Evolutionary conservation across 1,140 invertebrate genomes (phyloP).

Genomic region (Carposina sasakii): DNA sequence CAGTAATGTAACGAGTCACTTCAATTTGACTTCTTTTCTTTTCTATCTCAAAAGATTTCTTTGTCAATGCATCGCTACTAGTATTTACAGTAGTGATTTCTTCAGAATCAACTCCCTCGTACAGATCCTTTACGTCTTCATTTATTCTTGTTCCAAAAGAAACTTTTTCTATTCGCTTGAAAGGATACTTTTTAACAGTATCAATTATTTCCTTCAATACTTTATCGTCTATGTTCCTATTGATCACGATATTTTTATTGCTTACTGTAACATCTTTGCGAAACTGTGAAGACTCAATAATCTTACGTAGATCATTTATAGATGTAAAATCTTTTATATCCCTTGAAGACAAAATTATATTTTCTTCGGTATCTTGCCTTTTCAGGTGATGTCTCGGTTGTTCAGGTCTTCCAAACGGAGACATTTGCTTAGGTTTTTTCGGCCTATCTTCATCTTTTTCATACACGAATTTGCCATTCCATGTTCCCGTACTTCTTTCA

Average conservation of each 20-base stretch:
- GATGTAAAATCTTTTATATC: conserved; percentile 68
- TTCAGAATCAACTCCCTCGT: conserved; percentile 61
- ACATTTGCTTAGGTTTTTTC: conserved; percentile 55
- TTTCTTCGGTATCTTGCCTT: conserved; percentile 64
- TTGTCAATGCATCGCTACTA: conserved; percentile 56
- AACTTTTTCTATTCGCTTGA: conserved; percentile 63
- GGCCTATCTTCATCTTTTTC: conserved; percentile 61
- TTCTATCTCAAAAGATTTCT: conserved; percentile 65
- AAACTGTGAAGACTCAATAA: conserved; percentile 53
- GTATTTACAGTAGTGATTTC: conserved; percentile 48
- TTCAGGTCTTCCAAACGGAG: conserved; percentile 58
- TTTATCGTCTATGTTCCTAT: conserved; percentile 59
- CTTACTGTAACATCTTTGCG: conserved; percentile 63
- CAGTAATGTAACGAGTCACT: conserved; percentile 66
- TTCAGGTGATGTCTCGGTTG: conserved; percentile 60
- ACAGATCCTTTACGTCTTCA: conserved; percentile 65
- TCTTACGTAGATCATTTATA: conserved; percentile 60
- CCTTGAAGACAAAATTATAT: conserved; percentile 62
- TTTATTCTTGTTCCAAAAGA: conserved; percentile 63
- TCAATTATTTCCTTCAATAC: conserved; percentile 66
- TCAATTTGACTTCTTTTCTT: conserved; percentile 69
- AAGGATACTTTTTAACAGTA: conserved; percentile 65
- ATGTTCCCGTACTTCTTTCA: conserved; percentile 62
- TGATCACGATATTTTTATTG: conserved; percentile 64
- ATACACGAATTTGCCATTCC: conserved; percentile 64